Evolutionary conservation across 1,140 invertebrate species (phyloP), one percentile per base, ranked within the genome.

Genomic region (Potamilus streckersoni): DNA sequence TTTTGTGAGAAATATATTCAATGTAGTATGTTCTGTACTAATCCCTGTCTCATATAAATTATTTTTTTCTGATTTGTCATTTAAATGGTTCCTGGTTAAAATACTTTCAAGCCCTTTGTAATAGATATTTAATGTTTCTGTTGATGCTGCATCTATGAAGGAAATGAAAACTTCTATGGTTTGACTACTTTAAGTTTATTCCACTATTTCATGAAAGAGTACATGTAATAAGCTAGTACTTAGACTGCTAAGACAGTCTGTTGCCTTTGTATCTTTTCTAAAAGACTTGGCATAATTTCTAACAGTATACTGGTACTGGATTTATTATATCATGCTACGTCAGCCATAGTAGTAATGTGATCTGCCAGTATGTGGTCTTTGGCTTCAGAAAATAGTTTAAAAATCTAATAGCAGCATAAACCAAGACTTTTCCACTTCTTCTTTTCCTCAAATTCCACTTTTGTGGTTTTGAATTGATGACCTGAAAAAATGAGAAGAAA

Each of bases 11-110:
- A 65, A 71, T 61, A 61, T 71, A 55, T 70, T 60, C n/a, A 72
- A 23, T 19, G 76, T 56, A 27, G 89, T 74, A 71, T 91, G 89
- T 8, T 80, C 85, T 56, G 90, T 63, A 14, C 83, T 79, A 79
- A 87, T 88, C 12, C 85, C 87, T 76, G 90, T 90, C 79, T 91
- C 87, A 81, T 90, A 89, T 64, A 90, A 81, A 79, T 90, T 90
- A 73, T 89, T 85, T n/a, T 68, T 68, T 74, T 89, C 71, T 69
- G 86, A 83, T 55, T 76, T 76, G 70, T 84, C 59, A 19, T 23
- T 66, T 20, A 90, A 67, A 11, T 49, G 6, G 38, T 49, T 49
- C 6, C 6, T 49, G 38, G 38, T 49, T 49, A 49, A 49, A 49
- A 49, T 49, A 49, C 0, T 31, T 4, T 19, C 69, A 61, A 71